Percentiles rank a stretch among this genome's conserved stretches.
Conservation (phyloP, 2,888 invertebrate genomes). For the Polydrusus cervinus region DNA sequence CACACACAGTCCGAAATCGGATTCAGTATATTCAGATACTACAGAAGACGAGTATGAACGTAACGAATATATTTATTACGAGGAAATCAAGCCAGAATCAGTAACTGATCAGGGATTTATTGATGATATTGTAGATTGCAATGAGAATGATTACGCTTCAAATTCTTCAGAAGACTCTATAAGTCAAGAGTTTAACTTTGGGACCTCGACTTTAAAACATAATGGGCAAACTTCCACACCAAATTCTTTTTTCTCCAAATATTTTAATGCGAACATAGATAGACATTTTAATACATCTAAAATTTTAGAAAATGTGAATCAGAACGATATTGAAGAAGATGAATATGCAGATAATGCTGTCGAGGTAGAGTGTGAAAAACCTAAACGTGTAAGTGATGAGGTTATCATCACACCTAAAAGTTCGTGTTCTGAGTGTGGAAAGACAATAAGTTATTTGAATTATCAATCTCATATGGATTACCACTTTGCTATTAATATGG, state of each 20-base stretch:
- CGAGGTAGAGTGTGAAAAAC: not conserved
- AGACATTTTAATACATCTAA: constrained; percentile 65
- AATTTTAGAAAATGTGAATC: constrained; percentile 56
- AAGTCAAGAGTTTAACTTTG: constrained; percentile 49
- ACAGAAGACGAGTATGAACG: constrained; percentile 53
- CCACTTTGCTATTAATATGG: constrained; percentile 80
- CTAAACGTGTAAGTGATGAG: constrained; percentile 9
- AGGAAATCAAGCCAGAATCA: constrained; percentile 49
- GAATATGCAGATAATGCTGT: constrained; percentile 17
- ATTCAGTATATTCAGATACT: constrained; percentile 49
- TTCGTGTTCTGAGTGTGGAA: constrained; percentile 81
- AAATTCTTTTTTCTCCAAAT: constrained; percentile 62
- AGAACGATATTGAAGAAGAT: not conserved
- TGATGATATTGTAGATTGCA: not conserved
- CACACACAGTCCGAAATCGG: not conserved
- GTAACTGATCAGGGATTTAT: constrained; percentile 39
- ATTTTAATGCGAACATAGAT: constrained; percentile 57
- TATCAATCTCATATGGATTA: constrained; percentile 86
- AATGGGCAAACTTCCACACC: constrained; percentile 40
- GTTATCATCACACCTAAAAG: constrained; percentile 63
- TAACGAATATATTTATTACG: constrained; percentile 55
- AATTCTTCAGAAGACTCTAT: constrained; percentile 56
- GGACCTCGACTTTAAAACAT: not conserved
- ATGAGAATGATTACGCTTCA: constrained; percentile 11
- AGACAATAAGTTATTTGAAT: constrained; percentile 76